These are phyloP conservation scores for Sebastes matsubarae DNA, from an alignment of 2,797 vertebrate genomes.

Conservation along the genomic window DNA sequence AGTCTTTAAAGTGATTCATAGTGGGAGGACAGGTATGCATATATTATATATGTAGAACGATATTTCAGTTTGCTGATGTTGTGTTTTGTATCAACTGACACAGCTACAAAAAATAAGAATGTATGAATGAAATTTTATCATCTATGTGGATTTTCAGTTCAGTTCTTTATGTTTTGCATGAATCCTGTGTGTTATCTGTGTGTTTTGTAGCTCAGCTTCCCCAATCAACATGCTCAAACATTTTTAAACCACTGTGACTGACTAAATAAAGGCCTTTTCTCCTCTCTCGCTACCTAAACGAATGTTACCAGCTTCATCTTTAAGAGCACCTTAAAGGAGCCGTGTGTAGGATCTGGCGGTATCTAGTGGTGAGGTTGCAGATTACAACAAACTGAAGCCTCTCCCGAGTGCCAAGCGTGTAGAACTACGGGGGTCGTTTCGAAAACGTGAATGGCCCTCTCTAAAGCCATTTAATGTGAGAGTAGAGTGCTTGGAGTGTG, in stretches of 20 bases:
- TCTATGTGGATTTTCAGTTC: not conserved
- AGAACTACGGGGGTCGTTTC: fast-evolving
- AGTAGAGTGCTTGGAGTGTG: too few species aligned
- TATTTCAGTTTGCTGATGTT: not conserved
- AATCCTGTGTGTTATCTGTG: not conserved
- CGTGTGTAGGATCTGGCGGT: too few species aligned
- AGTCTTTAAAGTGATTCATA: not conserved
- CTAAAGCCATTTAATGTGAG: too few species aligned
- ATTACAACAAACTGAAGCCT: too few species aligned
- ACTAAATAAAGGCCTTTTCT: not conserved
- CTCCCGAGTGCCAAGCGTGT: too few species aligned
- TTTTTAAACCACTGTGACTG: not conserved
- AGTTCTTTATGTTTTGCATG: not conserved
- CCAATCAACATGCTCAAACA: not conserved
- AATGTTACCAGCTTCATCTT: too few species aligned
- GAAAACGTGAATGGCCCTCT: too few species aligned
- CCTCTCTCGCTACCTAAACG: too few species aligned
- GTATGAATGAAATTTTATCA: not conserved
- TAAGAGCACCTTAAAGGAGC: too few species aligned
- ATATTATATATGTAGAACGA: not conserved
- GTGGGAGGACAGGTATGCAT: not conserved
- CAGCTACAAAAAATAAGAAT: not conserved
- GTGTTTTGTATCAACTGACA: not conserved
- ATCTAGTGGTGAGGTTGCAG: too few species aligned
- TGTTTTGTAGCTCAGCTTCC: not conserved